A percentile compares a stretch with the other conserved stretches of the same genome.
phyloP scores from a whole-genome alignment of 2,888 invertebrate species.

The Cheilosia scutellata region DNA sequence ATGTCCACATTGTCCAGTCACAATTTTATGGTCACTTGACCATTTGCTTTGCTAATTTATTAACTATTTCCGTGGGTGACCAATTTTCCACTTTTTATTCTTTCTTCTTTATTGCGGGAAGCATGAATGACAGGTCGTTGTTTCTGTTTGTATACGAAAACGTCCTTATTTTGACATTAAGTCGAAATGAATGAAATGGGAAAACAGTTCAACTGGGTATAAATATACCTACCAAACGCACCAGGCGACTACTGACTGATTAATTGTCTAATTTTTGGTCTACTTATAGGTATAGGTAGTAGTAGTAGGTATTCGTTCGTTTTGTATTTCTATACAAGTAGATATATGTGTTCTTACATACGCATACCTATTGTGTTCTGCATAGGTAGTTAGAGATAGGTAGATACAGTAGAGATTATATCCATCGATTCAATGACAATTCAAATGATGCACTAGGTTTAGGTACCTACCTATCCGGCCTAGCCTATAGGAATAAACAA shows the following conservation, averaged over 20 bases:
- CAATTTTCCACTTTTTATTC: slow-evolving; percentile 77
- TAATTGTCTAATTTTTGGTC: slow-evolving; percentile 69
- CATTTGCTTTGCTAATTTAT: slow-evolving; percentile 78
- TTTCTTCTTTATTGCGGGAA: slow-evolving; percentile 36
- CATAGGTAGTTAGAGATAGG: no score
- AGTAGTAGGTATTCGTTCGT: slow-evolving; percentile 52
- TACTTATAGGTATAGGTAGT: no score
- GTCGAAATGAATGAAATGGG: slow-evolving; percentile 38
- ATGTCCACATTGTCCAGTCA: slow-evolving; percentile 75
- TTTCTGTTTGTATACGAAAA: slow-evolving; percentile 30
- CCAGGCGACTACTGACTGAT: slow-evolving; percentile 68
- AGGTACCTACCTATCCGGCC: no score
- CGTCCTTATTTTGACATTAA: slow-evolving; percentile 72
- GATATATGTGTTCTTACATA: no score
- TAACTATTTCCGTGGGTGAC: slow-evolving; percentile 78
- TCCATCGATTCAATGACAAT: no score
- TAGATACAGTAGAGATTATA: no score
- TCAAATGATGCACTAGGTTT: no score
- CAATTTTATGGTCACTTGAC: slow-evolving; percentile 78
- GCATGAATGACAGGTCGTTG: slow-evolving; percentile 72
- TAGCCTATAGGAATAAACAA: no score
- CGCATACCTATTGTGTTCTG: no score
- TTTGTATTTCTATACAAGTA: slow-evolving; percentile 9
- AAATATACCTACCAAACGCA: slow-evolving; percentile 22
- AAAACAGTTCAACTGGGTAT: slow-evolving; percentile 29